phyloP scores from a whole-genome alignment of 2,888 invertebrate species.

The Mythimna loreyi region DNA sequence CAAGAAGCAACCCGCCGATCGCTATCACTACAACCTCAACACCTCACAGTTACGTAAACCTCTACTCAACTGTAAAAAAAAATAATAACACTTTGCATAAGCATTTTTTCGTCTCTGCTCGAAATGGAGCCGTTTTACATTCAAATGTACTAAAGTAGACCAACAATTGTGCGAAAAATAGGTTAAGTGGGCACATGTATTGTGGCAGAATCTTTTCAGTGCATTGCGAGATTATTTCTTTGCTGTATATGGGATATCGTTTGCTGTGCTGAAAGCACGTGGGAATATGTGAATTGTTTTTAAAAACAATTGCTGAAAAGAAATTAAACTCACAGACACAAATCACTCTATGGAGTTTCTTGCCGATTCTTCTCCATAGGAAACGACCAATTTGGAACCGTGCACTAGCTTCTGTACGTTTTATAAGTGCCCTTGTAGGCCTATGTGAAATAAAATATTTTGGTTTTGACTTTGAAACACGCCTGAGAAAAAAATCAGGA shows the following conservation, averaged over 20 bases:
- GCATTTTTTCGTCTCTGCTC: conserved; percentile 82
- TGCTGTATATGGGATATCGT: conserved; percentile 8
- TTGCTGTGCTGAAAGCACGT: background rate
- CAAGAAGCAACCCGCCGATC: conserved; percentile 41
- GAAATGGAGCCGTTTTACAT: conserved; percentile 77
- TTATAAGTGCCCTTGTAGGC: too few species aligned
- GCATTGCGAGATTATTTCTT: conserved; percentile 43
- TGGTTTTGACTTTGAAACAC: too few species aligned
- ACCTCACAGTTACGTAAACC: conserved; percentile 71
- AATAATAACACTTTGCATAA: conserved; percentile 90
- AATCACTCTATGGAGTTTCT: too few species aligned
- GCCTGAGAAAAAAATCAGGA: too few species aligned
- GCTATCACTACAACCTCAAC: conserved; percentile 66
- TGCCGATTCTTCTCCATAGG: too few species aligned
- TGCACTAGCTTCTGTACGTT: too few species aligned
- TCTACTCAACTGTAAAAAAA: conserved; percentile 74
- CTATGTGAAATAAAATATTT: too few species aligned
- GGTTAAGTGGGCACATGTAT: conserved; percentile 72
- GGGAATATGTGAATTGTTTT: background rate
- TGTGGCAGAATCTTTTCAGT: conserved; percentile 60
- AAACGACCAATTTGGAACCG: too few species aligned
- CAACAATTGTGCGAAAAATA: conserved; percentile 72
- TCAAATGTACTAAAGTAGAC: conserved; percentile 75
- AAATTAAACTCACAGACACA: too few species aligned
- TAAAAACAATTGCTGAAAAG: too few species aligned